Evolutionary conservation across 2,888 invertebrate species (phyloP), one percentile per base, ranked within the genome.

Genomic region (Brenthis hecate): DNA sequence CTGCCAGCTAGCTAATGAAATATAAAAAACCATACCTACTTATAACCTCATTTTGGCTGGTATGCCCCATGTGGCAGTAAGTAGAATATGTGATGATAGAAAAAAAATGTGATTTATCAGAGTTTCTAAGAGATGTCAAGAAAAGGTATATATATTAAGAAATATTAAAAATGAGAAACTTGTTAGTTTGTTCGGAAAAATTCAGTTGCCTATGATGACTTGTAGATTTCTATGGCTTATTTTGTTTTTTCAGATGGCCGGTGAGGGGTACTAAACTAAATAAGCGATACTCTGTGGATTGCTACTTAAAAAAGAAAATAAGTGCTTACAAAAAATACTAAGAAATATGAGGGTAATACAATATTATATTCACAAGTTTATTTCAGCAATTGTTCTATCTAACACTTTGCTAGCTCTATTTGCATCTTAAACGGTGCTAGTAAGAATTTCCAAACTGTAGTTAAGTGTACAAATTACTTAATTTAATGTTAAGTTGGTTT

Each of bases 401-500:
- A 78, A 16, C 28, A 54, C 13, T 13, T 80, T 78, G 19, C 0
- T 32, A 86, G 69, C 74, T 83, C 88, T 86, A 76, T 58, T 58
- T 62, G 48, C 75, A 85, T 84, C 85, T 87, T 79, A 82, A 87
- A 82, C 83, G 81, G 81, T 78, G 81, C 82, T 80, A 85, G 87
- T 87, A 89, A 90, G 89, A 89, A 90, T 90, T 89, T 87, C 87
- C 88, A 85, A 91, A 91, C 89, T 91, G 91, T 91, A 91, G 89
- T 92, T 92, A 92, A 91, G 91, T 91, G 88, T 88, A 91, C 92
- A 92, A 92, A 92, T 92, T 92, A 91, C 92, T 92, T 92, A 92
- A 92, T 92, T 91, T 87, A 85, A 89, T 91, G 91, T 89, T 89
- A 91, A 89, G 86, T 89, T 84, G 79, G 77, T 82, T 82, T 81